A percentile compares a stretch with the other conserved stretches of the same genome.
These are phyloP conservation scores for Alosa alosa DNA, from an alignment of 2,113 vertebrate species.

Conservation along the genomic window DNA sequence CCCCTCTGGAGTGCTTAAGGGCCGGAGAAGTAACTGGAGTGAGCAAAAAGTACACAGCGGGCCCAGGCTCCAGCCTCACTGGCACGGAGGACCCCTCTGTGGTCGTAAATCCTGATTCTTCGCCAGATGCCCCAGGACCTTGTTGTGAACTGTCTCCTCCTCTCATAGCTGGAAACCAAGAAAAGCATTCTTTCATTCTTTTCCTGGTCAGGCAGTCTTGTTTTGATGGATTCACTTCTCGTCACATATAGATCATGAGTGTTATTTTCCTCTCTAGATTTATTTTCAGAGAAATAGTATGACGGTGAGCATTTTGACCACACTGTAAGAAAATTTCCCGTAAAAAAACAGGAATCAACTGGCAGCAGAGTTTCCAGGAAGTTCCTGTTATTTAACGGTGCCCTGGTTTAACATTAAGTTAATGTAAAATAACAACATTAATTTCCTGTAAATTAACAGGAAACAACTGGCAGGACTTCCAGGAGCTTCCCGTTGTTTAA, in stretches of 20 bases:
- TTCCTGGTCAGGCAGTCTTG: background rate
- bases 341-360: too few relatives aligned
- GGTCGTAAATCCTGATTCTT: conserved; percentile 40
- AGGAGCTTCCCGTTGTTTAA: too few relatives aligned
- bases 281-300: background rate
- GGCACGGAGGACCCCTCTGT: conserved; percentile 6
- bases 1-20: background rate
- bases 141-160: conserved; percentile 34
- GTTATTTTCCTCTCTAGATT: background rate
- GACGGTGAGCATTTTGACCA: background rate
- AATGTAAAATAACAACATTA: too few relatives aligned
- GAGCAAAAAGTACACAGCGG: background rate
- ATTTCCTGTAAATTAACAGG: too few relatives aligned
- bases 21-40: conserved; percentile 10
- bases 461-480: too few relatives aligned
- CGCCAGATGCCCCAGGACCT: conserved; percentile 30
- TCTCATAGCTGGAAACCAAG: conserved; percentile 39
- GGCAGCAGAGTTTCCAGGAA: too few relatives aligned
- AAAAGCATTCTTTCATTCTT: conserved; percentile 50
- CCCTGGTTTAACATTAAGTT: too few relatives aligned
- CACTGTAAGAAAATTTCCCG: too few relatives aligned
- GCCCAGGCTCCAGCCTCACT: background rate
- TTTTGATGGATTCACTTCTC: background rate
- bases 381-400: too few relatives aligned
- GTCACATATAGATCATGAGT: background rate